Percentiles rank a stretch among this genome's conserved stretches.
phyloP scores from a whole-genome alignment of 2,888 invertebrate genomes.

The Noctua pronuba region DNA sequence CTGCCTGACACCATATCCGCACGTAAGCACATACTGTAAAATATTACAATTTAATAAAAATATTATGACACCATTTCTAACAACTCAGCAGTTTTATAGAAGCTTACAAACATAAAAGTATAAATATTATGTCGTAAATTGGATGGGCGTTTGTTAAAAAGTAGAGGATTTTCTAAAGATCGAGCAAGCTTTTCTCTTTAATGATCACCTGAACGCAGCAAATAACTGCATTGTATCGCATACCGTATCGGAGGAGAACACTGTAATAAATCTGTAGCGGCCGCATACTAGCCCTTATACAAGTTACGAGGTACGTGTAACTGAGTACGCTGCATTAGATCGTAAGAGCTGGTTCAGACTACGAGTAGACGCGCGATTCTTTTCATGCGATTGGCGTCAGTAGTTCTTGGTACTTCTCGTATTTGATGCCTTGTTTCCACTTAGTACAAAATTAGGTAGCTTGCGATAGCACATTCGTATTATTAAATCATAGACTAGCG shows the following conservation, averaged over 20 bases:
- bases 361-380: not conserved
- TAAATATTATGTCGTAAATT: not conserved
- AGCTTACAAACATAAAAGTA: not conserved
- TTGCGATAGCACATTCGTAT: not conserved
- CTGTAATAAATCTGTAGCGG: conserved; percentile 34
- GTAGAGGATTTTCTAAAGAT: not conserved
- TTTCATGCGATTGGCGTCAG: not conserved
- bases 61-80: not conserved
- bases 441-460: not conserved
- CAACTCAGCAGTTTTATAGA: not conserved
- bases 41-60: not conserved
- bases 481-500: not conserved
- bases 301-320: conserved; percentile 44
- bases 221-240: conserved; percentile 42
- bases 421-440: not conserved
- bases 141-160: not conserved
- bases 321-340: conserved; percentile 21
- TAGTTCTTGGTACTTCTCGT: not conserved
- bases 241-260: conserved; percentile 26
- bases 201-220: conserved; percentile 13
- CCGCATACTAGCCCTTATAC: conserved; percentile 39
- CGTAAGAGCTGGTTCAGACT: conserved; percentile 32
- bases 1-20: conserved; percentile 14
- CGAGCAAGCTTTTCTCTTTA: conserved; percentile 11
- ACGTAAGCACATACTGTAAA: not conserved